Evolutionary conservation across 2,888 invertebrate species (phyloP), one percentile per base, ranked within the genome.

Genomic region (Sphaerophoria taeniata): DNA sequence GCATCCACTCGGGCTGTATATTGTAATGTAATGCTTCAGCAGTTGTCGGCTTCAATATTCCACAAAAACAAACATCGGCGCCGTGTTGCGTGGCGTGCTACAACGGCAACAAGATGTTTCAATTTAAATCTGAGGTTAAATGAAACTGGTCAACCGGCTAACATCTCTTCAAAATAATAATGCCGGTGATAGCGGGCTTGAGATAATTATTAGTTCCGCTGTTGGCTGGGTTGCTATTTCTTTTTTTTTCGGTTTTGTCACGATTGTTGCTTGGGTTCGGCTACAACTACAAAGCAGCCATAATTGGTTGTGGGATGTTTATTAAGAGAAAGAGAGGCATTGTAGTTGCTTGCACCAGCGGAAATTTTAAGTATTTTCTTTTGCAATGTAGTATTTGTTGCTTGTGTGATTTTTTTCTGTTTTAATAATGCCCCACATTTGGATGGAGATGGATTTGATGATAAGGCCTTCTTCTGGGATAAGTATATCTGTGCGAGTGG

Each of bases 121-220:
- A 75, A 80, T 80, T 72, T 71, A 70, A 72, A 80, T 60, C 75
- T 74, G 80, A 80, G 84, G 84, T 80, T 84, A 80, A 80, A 74
- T 84, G 84, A 58, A 79, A 61, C 75, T 69, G 84, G 84, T 75
- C 84, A 84, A 84, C 84, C 70, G 71, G 53, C 71, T 72, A 79
- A 80, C 65, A 65, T 53, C 70, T 67, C 67, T 53, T 39, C 53
- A 51, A 51, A 43, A 36, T 4, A 6, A 49, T 67, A 53, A 39
- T 24, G 49, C 51, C 34, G 70, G 49, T 58, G 75, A 75, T 71
- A 58, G 84, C 67, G 51, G 70, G 71, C 70, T 71, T 67, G 60
- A 63, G 65, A 75, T 83, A 80, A 79, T 79, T 80, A 60, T 84
- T 71, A 83, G 79, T 79, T 75, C 74, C 79, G 65, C 74, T 60